These are phyloP conservation scores for Chloebia gouldiae DNA, from an alignment of 2,113 vertebrate species.

Conservation along the genomic window DNA sequence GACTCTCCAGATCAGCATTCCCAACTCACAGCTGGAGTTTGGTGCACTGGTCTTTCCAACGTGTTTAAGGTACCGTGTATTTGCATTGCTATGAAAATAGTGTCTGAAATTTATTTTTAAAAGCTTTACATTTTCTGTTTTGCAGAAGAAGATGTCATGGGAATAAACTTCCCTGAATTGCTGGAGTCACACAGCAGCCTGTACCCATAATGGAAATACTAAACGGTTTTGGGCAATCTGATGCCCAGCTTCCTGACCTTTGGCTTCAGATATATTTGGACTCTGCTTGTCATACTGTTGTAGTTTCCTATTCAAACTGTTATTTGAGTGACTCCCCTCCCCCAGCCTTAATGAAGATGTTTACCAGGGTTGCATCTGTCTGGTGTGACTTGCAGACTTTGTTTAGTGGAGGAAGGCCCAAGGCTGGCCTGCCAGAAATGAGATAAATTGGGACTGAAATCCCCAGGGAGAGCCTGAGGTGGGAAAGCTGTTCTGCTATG, in stretches of 20 bases:
- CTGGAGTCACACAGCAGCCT: neutral
- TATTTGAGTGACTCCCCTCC: neutral
- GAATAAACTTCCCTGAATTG: neutral
- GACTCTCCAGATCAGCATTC: neutral
- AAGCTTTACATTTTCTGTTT: neutral
- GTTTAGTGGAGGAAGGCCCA: constrained; percentile 42
- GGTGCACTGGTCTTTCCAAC: neutral
- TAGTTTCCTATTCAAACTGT: neutral
- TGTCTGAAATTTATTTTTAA: neutral
- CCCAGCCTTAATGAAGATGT: constrained; percentile 29
- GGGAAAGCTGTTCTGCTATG: constrained; percentile 59
- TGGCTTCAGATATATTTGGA: neutral
- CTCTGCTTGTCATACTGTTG: neutral
- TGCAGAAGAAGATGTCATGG: neutral
- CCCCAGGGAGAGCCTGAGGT: constrained; percentile 42
- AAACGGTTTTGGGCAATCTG: neutral
- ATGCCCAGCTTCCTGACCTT: neutral
- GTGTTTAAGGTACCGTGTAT: neutral
- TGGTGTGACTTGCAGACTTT: constrained; percentile 5
- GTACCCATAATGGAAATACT: neutral
- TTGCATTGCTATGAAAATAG: neutral
- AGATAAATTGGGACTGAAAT: constrained; percentile 60
- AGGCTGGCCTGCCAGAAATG: constrained; percentile 35
- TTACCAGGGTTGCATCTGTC: neutral
- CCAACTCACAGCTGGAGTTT: neutral